Base-by-base conservation (phyloP, 2,888 invertebrate species). In the Acanthosepion esculentum region DNA sequence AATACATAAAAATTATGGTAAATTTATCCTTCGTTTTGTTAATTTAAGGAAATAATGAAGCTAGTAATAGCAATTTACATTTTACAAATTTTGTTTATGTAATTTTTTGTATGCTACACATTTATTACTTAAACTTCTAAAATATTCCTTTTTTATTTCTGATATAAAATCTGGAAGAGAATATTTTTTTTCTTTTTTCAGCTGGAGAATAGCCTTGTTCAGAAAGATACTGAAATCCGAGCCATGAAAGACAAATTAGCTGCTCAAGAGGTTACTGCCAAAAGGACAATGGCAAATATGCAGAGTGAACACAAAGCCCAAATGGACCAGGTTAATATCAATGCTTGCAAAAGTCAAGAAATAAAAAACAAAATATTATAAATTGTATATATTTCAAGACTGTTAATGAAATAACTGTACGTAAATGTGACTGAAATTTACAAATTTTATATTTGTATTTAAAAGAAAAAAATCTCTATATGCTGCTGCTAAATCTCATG, bases 221-320 rank as follows among this genome's bases (percentile, higher is more conserved):
- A 96, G 59, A 97, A 97, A 95, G 96, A 96, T 95, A 96, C 95
- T 94, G 97, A 97, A 95, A 96, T 97, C 23, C 96, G 96, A 53
- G 95, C 95, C n/a, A 93, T 96, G 53, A 96, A 96, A 94, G 97
- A 97, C 59, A 97, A 96, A 92, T 95, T 97, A 33, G 95, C 96
- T 10, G 96, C 96, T 33, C 97, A 97, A 95, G 97, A 97, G 95
- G 95, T 96, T 10, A 96, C 97, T 41, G 97, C 97, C 18, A 97
- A 97, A 95, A 95, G 96, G 55, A 96, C 97, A 18, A 96, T 97
- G 12, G 95, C 96, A 26, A 96, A 96, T 23, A 95, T 97, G 94
- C 97, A 97, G 95, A 96, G 95, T 95, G 97, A 97, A 95, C 95
- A 97, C 94, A 97, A 96, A 95, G 92, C 95, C 33, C 95, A 97